Evolutionary conservation across 2,888 invertebrate species (phyloP).

Genomic region (Agonum fuliginosum): DNA sequence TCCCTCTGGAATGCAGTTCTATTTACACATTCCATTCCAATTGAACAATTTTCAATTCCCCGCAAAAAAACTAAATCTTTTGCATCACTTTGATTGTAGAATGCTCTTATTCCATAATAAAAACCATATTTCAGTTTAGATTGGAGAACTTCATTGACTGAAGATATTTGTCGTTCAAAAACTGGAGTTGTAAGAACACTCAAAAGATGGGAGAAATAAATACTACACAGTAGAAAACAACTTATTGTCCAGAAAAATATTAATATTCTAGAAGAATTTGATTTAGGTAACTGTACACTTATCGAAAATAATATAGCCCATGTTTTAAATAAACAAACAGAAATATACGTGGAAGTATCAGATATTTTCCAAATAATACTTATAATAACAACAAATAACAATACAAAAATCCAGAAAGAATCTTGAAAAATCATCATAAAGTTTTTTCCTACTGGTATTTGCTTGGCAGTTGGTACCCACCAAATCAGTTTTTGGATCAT

Average conservation of each 20-base stretch:
- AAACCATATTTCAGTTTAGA: conserved; percentile 53
- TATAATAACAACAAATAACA: background rate
- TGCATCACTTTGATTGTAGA: background rate
- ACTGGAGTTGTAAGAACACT: conserved; percentile 53
- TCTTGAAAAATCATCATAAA: background rate
- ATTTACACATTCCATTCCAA: background rate
- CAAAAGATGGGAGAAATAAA: conserved; percentile 38
- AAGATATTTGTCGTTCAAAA: conserved; percentile 52
- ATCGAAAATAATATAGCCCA: background rate
- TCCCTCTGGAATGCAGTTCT: conserved; percentile 4
- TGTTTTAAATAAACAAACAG: background rate
- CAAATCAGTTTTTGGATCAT: background rate
- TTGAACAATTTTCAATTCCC: background rate
- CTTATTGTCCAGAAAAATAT: background rate
- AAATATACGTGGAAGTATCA: background rate
- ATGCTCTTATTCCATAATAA: background rate
- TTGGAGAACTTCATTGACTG: conserved; percentile 43
- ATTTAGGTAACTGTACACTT: background rate
- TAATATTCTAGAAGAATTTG: background rate
- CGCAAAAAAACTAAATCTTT: background rate
- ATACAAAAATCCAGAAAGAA: too few relatives aligned
- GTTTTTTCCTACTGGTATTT: background rate
- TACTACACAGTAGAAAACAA: background rate
- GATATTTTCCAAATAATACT: background rate
- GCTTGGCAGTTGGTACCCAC: background rate